phyloP scores from a whole-genome alignment of 2,888 invertebrate genomes.

The Byasa hedistus region DNA sequence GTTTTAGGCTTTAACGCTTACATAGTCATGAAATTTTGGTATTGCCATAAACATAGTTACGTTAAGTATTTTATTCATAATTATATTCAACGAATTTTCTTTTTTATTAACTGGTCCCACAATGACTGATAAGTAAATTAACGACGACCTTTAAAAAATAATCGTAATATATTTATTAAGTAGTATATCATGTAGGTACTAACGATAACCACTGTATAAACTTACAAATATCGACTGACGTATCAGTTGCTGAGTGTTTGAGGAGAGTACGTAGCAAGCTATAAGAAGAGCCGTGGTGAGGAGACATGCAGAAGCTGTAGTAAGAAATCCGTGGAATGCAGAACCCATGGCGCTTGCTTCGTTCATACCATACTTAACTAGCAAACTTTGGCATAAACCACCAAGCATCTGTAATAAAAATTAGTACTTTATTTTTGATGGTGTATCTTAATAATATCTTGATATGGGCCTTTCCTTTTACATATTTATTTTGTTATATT shows the following conservation, averaged over 20 bases:
- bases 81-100: not conserved
- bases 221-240: conserved; percentile 90
- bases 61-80: too few species aligned
- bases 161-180: not conserved
- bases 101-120: not conserved
- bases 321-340: conserved; percentile 89
- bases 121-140: not conserved
- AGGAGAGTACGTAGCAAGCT: conserved; percentile 88
- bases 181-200: not conserved
- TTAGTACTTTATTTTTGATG: not conserved
- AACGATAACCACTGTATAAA: not conserved
- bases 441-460: too few species aligned
- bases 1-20: too few species aligned
- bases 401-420: conserved; percentile 82
- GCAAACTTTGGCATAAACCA: conserved; percentile 88
- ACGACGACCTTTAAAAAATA: not conserved
- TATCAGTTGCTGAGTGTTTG: conserved; percentile 86
- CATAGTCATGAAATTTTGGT: too few species aligned
- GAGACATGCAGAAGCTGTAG: conserved; percentile 89
- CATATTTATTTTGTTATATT: too few species aligned
- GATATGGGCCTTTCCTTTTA: too few species aligned
- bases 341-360: conserved; percentile 87
- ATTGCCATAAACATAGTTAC: too few species aligned
- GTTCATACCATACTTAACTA: conserved; percentile 88
- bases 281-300: conserved; percentile 87